phyloP scores from a whole-genome alignment of 2,888 invertebrate genomes.

The Poecilobothrus nobilitatus region DNA sequence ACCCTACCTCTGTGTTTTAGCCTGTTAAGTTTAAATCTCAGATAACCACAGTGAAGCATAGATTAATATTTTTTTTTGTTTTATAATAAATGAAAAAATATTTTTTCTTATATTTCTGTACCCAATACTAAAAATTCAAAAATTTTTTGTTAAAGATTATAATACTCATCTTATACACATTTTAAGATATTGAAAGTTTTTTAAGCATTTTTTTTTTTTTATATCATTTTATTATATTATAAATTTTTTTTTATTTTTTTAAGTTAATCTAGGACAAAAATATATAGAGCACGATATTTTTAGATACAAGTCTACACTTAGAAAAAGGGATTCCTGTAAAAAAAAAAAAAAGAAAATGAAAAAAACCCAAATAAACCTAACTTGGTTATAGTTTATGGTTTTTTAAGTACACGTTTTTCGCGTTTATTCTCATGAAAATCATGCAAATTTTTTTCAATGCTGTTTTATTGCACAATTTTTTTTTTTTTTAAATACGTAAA shows the following conservation, averaged over 20 bases:
- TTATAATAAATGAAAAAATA: too few species aligned
- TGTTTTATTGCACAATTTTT: not conserved
- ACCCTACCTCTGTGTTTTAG: too few species aligned
- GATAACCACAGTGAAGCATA: too few species aligned
- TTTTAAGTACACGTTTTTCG: not conserved
- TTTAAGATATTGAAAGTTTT: too few species aligned
- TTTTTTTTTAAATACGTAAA: too few species aligned
- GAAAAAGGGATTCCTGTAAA: not conserved
- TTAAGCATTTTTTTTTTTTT: too few species aligned
- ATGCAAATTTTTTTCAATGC: not conserved
- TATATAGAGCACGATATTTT: not conserved
- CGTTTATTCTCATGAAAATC: slow-evolving; percentile 4
- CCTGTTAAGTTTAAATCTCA: too few species aligned
- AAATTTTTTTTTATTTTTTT: not conserved
- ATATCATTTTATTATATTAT: not conserved
- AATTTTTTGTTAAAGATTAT: too few species aligned
- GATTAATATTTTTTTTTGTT: too few species aligned
- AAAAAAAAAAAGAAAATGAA: not conserved
- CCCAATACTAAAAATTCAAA: too few species aligned
- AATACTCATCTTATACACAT: too few species aligned
- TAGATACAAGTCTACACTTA: not conserved
- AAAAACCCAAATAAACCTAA: not conserved
- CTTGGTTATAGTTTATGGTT: not conserved
- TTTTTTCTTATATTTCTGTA: too few species aligned
- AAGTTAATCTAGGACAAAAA: not conserved